Percentiles rank a stretch among this genome's conserved stretches.
Evolutionary conservation across 2,113 vertebrate genomes (phyloP).

Genomic region (mouse (Mus musculus)): GRCm39 chr7:66246501-66247000

Average conservation of each 20-base stretch:
- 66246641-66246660: conserved; percentile 7
- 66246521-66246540: not conserved
- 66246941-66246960: conserved; percentile 40
- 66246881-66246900: not conserved
- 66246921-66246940: not conserved
- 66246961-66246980: conserved; percentile 22
- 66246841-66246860: not conserved
- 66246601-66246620: not conserved
- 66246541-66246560: conserved; percentile 2
- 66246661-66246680: not conserved
- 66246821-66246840: not conserved
- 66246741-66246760: not conserved
- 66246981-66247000: conserved; percentile 12
- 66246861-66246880: not conserved
- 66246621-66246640: not conserved
- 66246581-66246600: too few species aligned
- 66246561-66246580: not conserved
- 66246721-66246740: not conserved
- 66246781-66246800: not conserved
- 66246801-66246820: not conserved
- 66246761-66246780: conserved; percentile 15
- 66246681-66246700: not conserved
- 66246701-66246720: not conserved
- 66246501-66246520: conserved; percentile 2
- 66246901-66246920: not conserved